phyloP scores from a whole-genome alignment of 2,797 vertebrate species.

The Chloroceryle inda region DNA sequence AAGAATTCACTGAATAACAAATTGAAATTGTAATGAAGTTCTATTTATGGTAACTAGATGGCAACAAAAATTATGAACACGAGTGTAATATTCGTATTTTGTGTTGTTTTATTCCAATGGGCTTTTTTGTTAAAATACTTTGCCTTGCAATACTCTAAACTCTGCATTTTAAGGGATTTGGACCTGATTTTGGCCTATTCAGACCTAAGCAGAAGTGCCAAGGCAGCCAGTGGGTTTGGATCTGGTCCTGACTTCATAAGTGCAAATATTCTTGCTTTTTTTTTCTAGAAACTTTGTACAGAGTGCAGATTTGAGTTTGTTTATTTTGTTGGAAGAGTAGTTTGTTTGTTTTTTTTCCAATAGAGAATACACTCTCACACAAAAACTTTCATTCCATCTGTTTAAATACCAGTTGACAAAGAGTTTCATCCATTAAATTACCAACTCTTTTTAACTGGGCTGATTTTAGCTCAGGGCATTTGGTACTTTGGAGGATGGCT shows the following conservation, averaged over 20 bases:
- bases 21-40: neutral
- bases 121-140: neutral
- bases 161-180: neutral
- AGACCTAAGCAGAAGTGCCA: neutral
- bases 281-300: neutral
- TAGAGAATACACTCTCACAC: neutral
- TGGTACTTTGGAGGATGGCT: neutral
- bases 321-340: neutral
- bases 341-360: neutral
- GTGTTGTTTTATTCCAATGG: neutral
- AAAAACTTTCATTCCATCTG: slow-evolving; percentile 17
- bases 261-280: neutral
- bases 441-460: slow-evolving; percentile 13
- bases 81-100: neutral
- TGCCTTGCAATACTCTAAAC: neutral
- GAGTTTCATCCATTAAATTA: slow-evolving; percentile 19
- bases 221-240: neutral
- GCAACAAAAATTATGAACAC: neutral
- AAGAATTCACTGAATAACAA: neutral
- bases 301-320: neutral
- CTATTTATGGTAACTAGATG: neutral
- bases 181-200: neutral
- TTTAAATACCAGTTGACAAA: slow-evolving; percentile 16
- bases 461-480: slow-evolving; percentile 40
- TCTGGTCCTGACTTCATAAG: neutral